Evolutionary conservation across 1,140 invertebrate genomes (phyloP).

Genomic region (Galleria mellonella): DNA sequence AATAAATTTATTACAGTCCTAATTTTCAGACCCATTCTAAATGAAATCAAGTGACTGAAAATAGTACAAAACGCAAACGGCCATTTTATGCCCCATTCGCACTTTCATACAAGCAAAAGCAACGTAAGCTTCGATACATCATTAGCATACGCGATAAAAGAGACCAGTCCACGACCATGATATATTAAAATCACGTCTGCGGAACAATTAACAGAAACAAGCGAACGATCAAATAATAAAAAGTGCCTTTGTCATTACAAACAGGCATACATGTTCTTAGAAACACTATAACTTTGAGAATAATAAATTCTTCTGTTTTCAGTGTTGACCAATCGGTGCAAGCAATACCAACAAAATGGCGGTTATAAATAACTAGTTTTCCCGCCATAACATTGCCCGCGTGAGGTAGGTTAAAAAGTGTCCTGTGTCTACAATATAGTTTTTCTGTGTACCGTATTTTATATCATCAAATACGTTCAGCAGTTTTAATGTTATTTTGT

Average conservation of each 20-base stretch:
- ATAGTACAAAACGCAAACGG: conserved; percentile 18
- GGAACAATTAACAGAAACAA: conserved; percentile 66
- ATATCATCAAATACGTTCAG: too few species aligned
- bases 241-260: conserved; percentile 66
- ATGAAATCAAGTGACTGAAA: conserved; percentile 5
- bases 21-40: not conserved
- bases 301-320: conserved; percentile 39
- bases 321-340: conserved; percentile 29
- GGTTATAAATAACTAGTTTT: conserved; percentile 2
- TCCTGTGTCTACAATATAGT: too few species aligned
- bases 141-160: conserved; percentile 67
- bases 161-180: conserved; percentile 57
- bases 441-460: too few species aligned
- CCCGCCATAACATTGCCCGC: too few species aligned
- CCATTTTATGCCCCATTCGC: conserved; percentile 36
- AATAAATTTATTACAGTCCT: too few species aligned
- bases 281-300: conserved; percentile 41
- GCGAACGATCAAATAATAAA: conserved; percentile 68
- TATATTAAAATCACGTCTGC: conserved; percentile 69
- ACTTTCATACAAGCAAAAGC: conserved; percentile 22
- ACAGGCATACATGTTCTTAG: conserved; percentile 49
- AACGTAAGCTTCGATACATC: conserved; percentile 28
- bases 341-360: conserved; percentile 31
- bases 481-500: too few species aligned
- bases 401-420: too few species aligned